Conservation (phyloP, 2,113 vertebrate genomes). For the Eleginops maclovinus region DNA sequence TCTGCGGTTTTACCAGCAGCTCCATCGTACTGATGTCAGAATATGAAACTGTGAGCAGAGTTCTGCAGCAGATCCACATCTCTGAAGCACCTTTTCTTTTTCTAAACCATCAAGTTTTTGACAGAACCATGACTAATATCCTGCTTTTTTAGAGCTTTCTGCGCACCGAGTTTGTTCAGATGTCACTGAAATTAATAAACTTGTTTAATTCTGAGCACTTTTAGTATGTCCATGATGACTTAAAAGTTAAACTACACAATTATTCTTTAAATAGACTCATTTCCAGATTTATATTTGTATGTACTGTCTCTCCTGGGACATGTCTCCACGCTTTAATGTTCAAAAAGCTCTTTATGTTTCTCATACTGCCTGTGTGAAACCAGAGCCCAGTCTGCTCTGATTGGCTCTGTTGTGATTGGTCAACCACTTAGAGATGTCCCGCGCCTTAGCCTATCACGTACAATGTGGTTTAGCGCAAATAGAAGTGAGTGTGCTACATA, state of each 20-base stretch:
- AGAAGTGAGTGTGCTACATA: too few relatives aligned
- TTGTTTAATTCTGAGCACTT: neutral
- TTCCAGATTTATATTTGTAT: too few relatives aligned
- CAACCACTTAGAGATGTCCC: too few relatives aligned
- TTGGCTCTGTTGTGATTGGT: too few relatives aligned
- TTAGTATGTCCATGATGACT: neutral
- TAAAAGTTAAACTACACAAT: neutral
- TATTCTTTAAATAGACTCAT: too few relatives aligned
- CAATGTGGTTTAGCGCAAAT: too few relatives aligned
- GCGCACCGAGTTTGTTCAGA: neutral
- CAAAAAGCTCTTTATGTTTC: too few relatives aligned
- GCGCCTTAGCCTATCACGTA: too few relatives aligned
- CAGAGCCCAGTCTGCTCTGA: too few relatives aligned
- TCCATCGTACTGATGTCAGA: neutral
- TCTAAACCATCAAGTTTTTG: neutral
- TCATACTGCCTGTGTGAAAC: too few relatives aligned
- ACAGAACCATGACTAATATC: neutral
- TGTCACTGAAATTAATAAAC: neutral
- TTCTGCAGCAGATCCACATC: neutral
- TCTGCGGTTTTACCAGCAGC: neutral
- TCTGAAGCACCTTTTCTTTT: neutral
- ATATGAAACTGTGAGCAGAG: neutral
- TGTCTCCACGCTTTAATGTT: too few relatives aligned
- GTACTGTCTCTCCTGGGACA: too few relatives aligned
- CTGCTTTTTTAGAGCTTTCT: neutral